Evolutionary conservation across 2,888 invertebrate genomes (phyloP), one percentile per base, ranked within the genome.

Genomic region (Conus canariensis): DNA sequence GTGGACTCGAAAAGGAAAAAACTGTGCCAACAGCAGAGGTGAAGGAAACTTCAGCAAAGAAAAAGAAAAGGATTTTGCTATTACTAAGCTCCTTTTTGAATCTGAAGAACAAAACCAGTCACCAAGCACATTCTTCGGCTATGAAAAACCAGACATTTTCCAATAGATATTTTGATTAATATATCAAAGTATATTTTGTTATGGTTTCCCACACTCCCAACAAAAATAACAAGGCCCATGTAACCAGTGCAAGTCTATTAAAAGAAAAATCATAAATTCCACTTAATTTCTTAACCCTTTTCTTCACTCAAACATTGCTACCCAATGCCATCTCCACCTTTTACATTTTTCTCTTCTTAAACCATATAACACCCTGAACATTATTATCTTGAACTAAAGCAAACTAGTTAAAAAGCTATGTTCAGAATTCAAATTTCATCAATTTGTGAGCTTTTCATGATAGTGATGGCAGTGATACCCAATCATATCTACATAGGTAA

Each of bases 71-170:
- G 22, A 22, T 58, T 58, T 19, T 83, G 82, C 56, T 22, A 83
- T 30, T 22, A 83, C 58, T 22, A 83, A 58, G 82, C 82, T 83
- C 82, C 82, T 58, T 58, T 83, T 19, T 58, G 45, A 80, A 80
- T 25, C 30, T 45, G 45, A 25, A 56, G 7, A 83, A 25, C 64
- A 64, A 86, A 67, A 86, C n/a, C 30, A 30, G 16, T 85, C 86
- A 86, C 86, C 86, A 86, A 86, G 86, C 86, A 85, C 85, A 86
- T 58, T 83, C 82, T 58, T n/a, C 58, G 9, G 56, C 12, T 6
- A 14, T 56, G 85, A 86, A 86, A 86, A 86, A 67, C 86, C 86
- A 86, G 67, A 86, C 60, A 86, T 58, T 56, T 82, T 8, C 22
- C 70, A 16, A 22, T 4, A 22, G 70, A 70, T 70, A 19, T 22